Evolutionary conservation across 2,888 invertebrate species (phyloP), one percentile per base, ranked within the genome.

Genomic region (Eristalis arbustorum): DNA sequence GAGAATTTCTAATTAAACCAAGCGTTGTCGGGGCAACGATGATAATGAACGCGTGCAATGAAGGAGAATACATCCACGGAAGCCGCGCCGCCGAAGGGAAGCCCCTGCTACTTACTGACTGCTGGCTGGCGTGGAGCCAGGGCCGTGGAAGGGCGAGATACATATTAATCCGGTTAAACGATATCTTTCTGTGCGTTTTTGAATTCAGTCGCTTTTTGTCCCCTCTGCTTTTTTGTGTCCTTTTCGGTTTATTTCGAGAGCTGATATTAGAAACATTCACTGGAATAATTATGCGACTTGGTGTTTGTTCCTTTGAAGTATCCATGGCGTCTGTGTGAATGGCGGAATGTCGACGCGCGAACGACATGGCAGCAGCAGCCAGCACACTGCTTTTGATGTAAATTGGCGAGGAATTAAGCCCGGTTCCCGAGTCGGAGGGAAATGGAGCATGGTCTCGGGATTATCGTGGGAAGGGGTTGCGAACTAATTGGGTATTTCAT

Each of bases 371-470:
- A 42, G 42, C 42, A 4, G 42, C 42, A 42, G 42, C n/a, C n/a
- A 42, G 25, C 25, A 25, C 42, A 49, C 18, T 49, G 49, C 59
- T 62, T 84, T 84, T 80, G 72, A 80, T 80, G 80, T 84, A 80
- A 80, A 84, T 84, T 76, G 79, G 80, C 73, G 76, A 57, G 59
- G 69, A 80, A 84, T 84, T 80, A 59, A 76, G 69, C 68, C 66
- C 49, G 18, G 49, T 61, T 57, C 23, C 59, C 18, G 42, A 28
- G 64, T 37, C 69, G 25, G 34, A 23, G 14, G 75, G 37, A 84
- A 66, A 67, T 62, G 79, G 31, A 22, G 31, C 62, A 68, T 14
- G 25, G 74, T 57, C 37, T 6, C 56, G 56, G 11, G 63, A 78
- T 78, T 78, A 74, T 78, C 69, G 49, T 84, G 69, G 56, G 78